Base-by-base conservation (phyloP, 2,113 vertebrate genomes). In the Sylvilagus bachmani region DNA sequence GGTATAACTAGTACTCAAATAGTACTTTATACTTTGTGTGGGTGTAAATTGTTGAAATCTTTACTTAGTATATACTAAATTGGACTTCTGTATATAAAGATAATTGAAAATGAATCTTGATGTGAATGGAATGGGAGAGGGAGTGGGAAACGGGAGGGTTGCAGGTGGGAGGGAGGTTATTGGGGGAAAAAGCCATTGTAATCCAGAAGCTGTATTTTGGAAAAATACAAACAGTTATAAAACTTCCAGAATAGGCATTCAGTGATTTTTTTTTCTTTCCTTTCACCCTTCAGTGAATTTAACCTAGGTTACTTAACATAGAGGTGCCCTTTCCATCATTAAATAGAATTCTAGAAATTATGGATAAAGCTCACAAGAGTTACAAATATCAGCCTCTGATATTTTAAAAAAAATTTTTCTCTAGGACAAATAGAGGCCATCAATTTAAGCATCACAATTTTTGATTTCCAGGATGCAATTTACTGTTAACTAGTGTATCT, bases 241-340 rank as follows among this genome's bases (percentile, higher is more conserved):
- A 69, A 38, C 21, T 12, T 67, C 14, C 3, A 79, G 24, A 58
- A n/a, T 67, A 87, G 17, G 36, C 25, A 53, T 61, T 27, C 11
- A 38, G 19, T 7, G 24, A 24, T 19, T 31, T 55, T 93, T 55
- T 93, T 90, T 67, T 27, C 24, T 79, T 95, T 83, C 24, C 4
- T 21, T 86, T 53, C 1, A 92, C 92, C 51, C 24, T 7, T 81
- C 90, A 49, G 55, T n/a, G 79, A 55, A n/a, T 11, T 78, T 80
- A 92, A 71, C 10, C 67, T 1, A 91, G 36, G 5, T 86, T 78
- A 70, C 1, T 77, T 90, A 86, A 55, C 25, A 70, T 38, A 66
- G 25, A 91, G 38, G 71, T 91, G n/a, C 7, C 75, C 53, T 96
- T 83, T 89, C 91, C 24, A 86, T 86, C 17, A 62, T 96, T 84